Base-by-base conservation (phyloP, 2,888 invertebrate species). In the Piscicola geometra region DNA sequence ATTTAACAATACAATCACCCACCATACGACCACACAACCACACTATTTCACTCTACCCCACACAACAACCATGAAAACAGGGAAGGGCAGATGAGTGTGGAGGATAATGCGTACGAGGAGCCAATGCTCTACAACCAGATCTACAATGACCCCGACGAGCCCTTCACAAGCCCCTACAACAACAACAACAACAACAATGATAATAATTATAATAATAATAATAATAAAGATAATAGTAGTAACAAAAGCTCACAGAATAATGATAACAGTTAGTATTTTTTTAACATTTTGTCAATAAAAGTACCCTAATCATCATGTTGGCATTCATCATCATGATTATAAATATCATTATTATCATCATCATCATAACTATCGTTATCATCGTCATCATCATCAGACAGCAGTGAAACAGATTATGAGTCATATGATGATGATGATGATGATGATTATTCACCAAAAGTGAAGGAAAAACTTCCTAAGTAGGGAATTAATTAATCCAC, bases 341-440 rank as follows among this genome's bases (percentile, higher is more conserved):
- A 18, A 52, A 0, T 21, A 52, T 71, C 33, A 71, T 52, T 21
- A 25, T 52, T 30, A 71, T 52, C 50, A 52, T 52, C 15, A 47
- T 41, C n/a, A 71, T 47, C 30, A 50, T 50, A 2, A 28, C n/a
- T 5, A 32, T 52, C 30, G 30, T 52, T 30, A 71, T 71, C 30
- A 71, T 25, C 1, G 30, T 71, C 28, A 33, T 41, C 36, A 69
- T 36, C n/a, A 21, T n/a, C 41, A 71, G 71, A 71, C 30, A 25
- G 35, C 2, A 71, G 71, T 71, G 71, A 71, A 1, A 71, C 71
- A 28, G 71, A 71, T 5, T 71, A 71, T 32, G 71, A 71, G 71
- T 47, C 47, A 28, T 71, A 30, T 25, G 71, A 71, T 41, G 71
- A 71, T 9, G 71, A 52, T 15, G 71, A 52, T 9, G 71, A 52